These are phyloP conservation scores for Meriones psammophilus DNA, from an alignment of 2,797 vertebrate species.

Conservation along the genomic window DNA sequence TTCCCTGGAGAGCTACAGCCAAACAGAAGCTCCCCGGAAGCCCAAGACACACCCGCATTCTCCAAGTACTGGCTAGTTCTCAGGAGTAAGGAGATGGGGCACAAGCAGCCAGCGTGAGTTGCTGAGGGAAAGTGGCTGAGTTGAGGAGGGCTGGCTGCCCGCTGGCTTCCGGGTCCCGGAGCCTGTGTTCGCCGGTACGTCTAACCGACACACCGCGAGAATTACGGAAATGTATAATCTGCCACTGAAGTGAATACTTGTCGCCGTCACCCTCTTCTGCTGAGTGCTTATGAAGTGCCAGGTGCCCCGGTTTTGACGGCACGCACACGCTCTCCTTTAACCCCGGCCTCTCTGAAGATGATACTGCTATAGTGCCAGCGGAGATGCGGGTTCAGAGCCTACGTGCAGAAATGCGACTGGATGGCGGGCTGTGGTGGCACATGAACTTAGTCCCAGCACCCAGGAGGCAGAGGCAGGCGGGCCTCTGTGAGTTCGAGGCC, in stretches of 20 bases:
- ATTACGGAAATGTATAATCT: neutral
- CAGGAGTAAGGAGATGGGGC: neutral
- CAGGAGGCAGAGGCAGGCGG: neutral
- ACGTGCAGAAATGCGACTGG: neutral
- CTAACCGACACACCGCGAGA: neutral
- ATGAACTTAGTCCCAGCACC: neutral
- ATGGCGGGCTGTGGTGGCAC: neutral
- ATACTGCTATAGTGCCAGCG: neutral
- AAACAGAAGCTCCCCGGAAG: neutral
- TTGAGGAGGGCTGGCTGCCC: neutral
- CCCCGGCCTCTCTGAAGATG: neutral
- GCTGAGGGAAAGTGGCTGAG: neutral
- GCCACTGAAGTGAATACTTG: neutral
- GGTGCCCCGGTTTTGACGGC: neutral
- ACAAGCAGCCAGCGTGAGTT: neutral
- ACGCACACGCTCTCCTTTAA: neutral
- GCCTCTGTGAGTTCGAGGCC: neutral
- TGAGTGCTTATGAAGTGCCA: neutral
- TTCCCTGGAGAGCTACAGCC: conserved; percentile 39
- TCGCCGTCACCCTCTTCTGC: neutral
- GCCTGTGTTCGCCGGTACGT: neutral
- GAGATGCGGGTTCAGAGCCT: neutral
- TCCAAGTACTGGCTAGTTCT: conserved; percentile 32
- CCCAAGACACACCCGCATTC: conserved; percentile 6
- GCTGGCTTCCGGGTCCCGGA: neutral